A percentile compares a stretch with the other conserved stretches of the same genome.
These are phyloP conservation scores for Lamellibrachia satsuma DNA, from an alignment of 2,888 invertebrate genomes.

Conservation along the genomic window DNA sequence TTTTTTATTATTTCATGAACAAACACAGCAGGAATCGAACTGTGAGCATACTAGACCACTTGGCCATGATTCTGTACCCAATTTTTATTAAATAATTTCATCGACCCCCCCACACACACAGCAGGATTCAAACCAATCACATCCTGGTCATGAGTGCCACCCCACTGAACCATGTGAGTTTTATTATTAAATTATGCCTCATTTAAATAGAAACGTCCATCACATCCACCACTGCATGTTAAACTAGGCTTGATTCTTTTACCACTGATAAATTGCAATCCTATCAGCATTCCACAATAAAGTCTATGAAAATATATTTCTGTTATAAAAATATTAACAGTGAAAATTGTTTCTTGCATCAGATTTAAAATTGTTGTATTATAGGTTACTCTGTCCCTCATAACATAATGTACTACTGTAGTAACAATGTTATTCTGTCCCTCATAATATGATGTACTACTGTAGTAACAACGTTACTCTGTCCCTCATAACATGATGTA, in stretches of 20 bases:
- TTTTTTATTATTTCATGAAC: too few relatives aligned
- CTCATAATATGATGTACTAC: too few relatives aligned
- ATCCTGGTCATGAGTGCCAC: neutral
- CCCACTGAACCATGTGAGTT: neutral
- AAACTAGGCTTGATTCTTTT: neutral
- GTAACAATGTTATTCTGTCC: too few relatives aligned
- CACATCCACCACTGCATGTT: neutral
- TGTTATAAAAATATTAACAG: neutral
- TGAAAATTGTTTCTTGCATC: too few relatives aligned
- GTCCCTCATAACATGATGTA: too few relatives aligned
- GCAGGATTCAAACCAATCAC: neutral
- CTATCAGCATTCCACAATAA: too few relatives aligned
- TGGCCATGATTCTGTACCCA: neutral
- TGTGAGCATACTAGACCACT: neutral
- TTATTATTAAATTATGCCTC: neutral
- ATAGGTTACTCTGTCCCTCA: too few relatives aligned
- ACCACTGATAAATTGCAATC: neutral
- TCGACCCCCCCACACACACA: neutral
- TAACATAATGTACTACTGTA: too few relatives aligned
- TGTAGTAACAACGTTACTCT: too few relatives aligned
- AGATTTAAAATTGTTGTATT: too few relatives aligned
- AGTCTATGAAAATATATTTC: neutral
- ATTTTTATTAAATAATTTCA: neutral
- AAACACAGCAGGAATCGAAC: too few relatives aligned
- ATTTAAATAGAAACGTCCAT: neutral